Percentiles rank a stretch among this genome's conserved stretches.
phyloP scores from a whole-genome alignment of 2,797 vertebrate species.

The Acanthopagrus latus region DNA sequence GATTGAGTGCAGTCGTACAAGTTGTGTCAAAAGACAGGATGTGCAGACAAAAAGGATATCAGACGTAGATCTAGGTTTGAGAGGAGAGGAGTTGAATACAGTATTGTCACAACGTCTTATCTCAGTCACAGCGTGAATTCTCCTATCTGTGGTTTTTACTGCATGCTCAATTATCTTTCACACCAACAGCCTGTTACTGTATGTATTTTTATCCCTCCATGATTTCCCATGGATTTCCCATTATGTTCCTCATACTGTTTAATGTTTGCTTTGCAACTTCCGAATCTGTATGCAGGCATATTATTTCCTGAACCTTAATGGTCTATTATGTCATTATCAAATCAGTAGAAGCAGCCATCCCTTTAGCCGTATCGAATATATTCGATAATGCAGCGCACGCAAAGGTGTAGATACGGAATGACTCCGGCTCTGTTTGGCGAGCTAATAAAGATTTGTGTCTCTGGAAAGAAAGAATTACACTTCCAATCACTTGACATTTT shows the following conservation, averaged over 20 bases:
- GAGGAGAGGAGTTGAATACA: constrained; percentile 66
- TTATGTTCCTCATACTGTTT: constrained; percentile 45
- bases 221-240: constrained; percentile 56
- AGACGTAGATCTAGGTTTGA: constrained; percentile 72
- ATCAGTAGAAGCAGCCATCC: constrained; percentile 47
- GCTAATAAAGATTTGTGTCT: constrained; percentile 27
- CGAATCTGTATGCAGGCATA: constrained; percentile 41
- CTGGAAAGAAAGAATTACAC: not conserved
- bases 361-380: constrained; percentile 34
- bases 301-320: constrained; percentile 44
- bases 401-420: constrained; percentile 34
- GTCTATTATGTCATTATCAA: constrained; percentile 58
- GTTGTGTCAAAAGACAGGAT: constrained; percentile 76
- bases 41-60: constrained; percentile 77
- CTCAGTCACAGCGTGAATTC: constrained; percentile 72
- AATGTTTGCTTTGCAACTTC: constrained; percentile 39
- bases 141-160: constrained; percentile 68
- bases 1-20: constrained; percentile 76
- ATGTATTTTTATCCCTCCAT: constrained; percentile 56
- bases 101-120: constrained; percentile 76
- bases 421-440: constrained; percentile 15
- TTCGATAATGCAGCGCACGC: constrained; percentile 30
- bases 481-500: not conserved
- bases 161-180: constrained; percentile 73
- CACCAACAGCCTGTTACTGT: constrained; percentile 54